Conservation (phyloP, 2,888 invertebrate species). For the Protodeltote pygarga region DNA sequence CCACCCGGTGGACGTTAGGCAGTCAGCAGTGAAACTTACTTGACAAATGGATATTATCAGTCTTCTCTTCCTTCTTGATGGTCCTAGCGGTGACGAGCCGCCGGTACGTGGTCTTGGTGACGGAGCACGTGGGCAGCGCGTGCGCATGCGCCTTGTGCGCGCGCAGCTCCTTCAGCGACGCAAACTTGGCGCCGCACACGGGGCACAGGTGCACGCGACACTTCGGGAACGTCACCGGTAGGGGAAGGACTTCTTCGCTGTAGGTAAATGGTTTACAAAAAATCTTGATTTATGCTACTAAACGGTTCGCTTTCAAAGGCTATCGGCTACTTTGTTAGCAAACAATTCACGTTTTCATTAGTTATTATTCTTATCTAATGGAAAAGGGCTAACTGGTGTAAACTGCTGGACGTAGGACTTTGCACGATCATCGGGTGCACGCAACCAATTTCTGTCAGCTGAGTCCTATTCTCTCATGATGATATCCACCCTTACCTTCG, state of each 20-base stretch:
- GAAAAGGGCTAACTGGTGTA: too few relatives aligned
- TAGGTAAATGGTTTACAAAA: neutral
- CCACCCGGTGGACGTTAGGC: too few relatives aligned
- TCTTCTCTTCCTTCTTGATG: slow-evolving; percentile 80
- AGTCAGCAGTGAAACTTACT: slow-evolving; percentile 44
- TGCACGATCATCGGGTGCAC: too few relatives aligned
- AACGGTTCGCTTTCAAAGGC: too few relatives aligned
- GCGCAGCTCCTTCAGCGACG: slow-evolving; percentile 88
- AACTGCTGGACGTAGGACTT: too few relatives aligned
- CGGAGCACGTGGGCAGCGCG: slow-evolving; percentile 64
- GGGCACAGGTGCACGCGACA: slow-evolving; percentile 84
- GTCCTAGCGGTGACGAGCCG: slow-evolving; percentile 69
- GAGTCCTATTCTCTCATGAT: too few relatives aligned
- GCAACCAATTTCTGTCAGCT: too few relatives aligned
- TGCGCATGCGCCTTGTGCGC: slow-evolving; percentile 87
- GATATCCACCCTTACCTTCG: too few relatives aligned
- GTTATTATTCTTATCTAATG: too few relatives aligned
- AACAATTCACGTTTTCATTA: too few relatives aligned
- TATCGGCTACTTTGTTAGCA: too few relatives aligned
- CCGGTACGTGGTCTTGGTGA: slow-evolving; percentile 63
- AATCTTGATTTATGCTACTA: neutral
- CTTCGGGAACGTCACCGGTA: slow-evolving; percentile 45
- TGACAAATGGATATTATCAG: slow-evolving; percentile 58
- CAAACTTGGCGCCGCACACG: slow-evolving; percentile 86
- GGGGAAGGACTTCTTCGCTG: slow-evolving; percentile 70